Evolutionary conservation across 2,888 invertebrate species (phyloP), one percentile per base, ranked within the genome.

Genomic region (Carabus problematicus): DNA sequence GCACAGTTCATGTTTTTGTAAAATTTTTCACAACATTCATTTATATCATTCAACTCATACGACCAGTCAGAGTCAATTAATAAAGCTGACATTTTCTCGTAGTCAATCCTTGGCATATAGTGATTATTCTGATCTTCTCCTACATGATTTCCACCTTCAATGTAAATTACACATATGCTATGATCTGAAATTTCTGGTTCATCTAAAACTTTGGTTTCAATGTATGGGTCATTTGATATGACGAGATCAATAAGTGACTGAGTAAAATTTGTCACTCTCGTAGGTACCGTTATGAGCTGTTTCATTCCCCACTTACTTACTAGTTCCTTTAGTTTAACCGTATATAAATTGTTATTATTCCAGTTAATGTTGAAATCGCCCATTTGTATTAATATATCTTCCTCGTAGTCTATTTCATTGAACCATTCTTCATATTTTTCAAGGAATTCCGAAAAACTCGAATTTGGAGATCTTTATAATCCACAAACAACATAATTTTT

Each of bases 321-420:
- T 12, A 14, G 3, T n/a, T 45, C 14, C 14, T 45, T 45, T 3
- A 45, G n/a, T 45, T 45, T 45, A 2, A 14, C 14, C 14, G 45
- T 45, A 12, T 12, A 12, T 6, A 14, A n/a, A 14, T 45, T 14
- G 14, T 45, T 14, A 45, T 14, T 45, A 3, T 45, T 45, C 45
- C 45, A 45, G 45, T 45, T 45, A 45, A 45, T 45, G 14, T 45
- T 45, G 14, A 45, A 45, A 45, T 45, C 6, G n/a, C 45, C 45
- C 14, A 45, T 14, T 12, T 14, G 14, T 45, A 45, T 45, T 45
- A 45, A 12, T 3, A 14, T 45, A 14, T 45, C 45, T 45, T 14
- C 14, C n/a, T 12, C 14, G 3, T 12, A 14, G 14, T n/a, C 2
- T 45, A 45, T 1, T 14, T 45, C 45, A 6, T 14, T 45, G 14